Conservation (phyloP, 2,888 invertebrate genomes). For the Cantharis rustica region DNA sequence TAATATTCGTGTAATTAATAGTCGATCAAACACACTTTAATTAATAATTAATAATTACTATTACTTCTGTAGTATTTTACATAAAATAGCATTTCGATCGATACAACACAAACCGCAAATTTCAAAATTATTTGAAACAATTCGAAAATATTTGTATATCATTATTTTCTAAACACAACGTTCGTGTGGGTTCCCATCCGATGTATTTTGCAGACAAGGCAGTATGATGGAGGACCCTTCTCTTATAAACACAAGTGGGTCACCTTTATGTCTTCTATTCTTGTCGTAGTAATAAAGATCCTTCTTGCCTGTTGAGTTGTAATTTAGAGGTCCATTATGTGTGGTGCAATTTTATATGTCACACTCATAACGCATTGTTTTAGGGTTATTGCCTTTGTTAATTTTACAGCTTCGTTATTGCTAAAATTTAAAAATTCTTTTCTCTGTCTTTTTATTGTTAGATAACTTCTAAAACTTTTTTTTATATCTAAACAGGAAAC, state of each 20-base stretch:
- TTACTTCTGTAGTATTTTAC: too few species aligned
- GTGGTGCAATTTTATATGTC: not conserved
- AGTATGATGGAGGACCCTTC: not conserved
- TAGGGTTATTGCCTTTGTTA: not conserved
- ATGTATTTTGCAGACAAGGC: not conserved
- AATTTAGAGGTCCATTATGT: not conserved
- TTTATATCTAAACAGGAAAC: not conserved
- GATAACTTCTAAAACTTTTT: not conserved
- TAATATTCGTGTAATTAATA: not conserved
- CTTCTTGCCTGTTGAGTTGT: not conserved
- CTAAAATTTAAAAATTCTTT: not conserved
- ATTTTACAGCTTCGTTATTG: not conserved
- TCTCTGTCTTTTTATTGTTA: not conserved
- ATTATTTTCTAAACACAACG: not conserved
- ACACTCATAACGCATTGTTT: not conserved
- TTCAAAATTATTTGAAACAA: not conserved
- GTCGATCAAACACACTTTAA: not conserved
- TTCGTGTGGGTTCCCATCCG: not conserved
- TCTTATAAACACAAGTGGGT: not conserved
- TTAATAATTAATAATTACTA: not conserved
- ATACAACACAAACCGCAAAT: not conserved
- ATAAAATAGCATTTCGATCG: too few species aligned
- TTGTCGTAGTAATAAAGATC: not conserved
- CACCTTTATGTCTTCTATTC: not conserved
- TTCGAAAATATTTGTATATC: not conserved